phyloP scores from a whole-genome alignment of 2,113 vertebrate species.

The Equus quagga region DNA sequence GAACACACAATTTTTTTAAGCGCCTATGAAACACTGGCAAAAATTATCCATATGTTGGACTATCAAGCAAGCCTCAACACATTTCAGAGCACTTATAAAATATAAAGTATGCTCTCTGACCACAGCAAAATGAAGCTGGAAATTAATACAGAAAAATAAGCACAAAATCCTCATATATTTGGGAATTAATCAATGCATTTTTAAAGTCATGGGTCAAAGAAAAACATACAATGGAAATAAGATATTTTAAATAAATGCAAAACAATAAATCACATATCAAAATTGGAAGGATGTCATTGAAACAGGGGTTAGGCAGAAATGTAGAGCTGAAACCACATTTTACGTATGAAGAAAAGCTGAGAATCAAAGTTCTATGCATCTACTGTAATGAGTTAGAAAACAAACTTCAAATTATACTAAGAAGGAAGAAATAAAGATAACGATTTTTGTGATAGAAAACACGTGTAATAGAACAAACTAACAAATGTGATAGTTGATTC shows the following conservation, averaged over 20 bases:
- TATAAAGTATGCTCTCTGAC: not conserved
- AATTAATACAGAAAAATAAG: not conserved
- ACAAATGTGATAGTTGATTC: not conserved
- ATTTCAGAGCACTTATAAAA: not conserved
- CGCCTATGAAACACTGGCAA: not conserved
- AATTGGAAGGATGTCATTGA: not conserved
- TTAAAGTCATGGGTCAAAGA: not conserved
- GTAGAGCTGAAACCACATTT: not conserved
- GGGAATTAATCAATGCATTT: not conserved
- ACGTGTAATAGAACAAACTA: not conserved
- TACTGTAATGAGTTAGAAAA: conserved; percentile 4
- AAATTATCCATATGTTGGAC: not conserved
- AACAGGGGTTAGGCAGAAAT: not conserved
- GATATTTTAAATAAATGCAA: not conserved
- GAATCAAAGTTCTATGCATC: not conserved
- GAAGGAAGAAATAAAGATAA: not conserved
- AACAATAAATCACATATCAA: not conserved
- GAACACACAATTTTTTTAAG: not conserved
- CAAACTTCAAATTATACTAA: not conserved
- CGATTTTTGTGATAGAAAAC: not conserved
- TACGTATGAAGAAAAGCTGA: not conserved
- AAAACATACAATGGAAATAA: not conserved
- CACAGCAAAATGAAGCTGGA: not conserved
- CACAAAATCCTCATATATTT: not conserved
- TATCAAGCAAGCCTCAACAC: not conserved